Percentiles rank a stretch among this genome's conserved stretches.
phyloP scores from a whole-genome alignment of 2,113 vertebrate genomes.

The Verasper variegatus region DNA sequence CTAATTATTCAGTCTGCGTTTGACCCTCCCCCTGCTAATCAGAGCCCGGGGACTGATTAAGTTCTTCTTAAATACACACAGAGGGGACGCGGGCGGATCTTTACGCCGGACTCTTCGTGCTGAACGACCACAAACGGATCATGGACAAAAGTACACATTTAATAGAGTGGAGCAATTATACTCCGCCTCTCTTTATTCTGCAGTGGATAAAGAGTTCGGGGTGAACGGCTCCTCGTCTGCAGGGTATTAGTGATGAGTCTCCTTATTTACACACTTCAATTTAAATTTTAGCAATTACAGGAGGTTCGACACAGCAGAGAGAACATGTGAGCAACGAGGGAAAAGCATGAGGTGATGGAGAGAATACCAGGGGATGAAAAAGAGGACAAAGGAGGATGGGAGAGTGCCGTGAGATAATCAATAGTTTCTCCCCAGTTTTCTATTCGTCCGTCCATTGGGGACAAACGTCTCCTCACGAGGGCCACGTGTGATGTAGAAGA shows the following conservation, averaged over 20 bases:
- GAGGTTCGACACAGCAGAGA: background rate
- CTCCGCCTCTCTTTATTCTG: conserved; percentile 2
- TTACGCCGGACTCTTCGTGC: conserved; percentile 57
- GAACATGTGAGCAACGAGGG: background rate
- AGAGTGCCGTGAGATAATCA: conserved; percentile 18
- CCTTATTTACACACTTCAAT: conserved; percentile 2
- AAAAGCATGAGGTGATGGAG: background rate
- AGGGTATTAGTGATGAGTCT: background rate
- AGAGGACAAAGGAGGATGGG: background rate
- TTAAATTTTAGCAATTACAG: conserved; percentile 25
- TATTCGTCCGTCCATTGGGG: background rate
- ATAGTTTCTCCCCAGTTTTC: background rate
- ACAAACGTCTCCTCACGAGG: background rate
- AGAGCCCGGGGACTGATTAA: conserved; percentile 69
- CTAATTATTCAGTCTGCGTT: conserved; percentile 64
- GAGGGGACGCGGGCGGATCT: conserved; percentile 7
- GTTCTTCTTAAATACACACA: conserved; percentile 52
- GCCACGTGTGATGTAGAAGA: background rate
- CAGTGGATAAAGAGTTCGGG: conserved; percentile 25
- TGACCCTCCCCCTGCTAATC: conserved; percentile 67
- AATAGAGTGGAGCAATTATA: conserved; percentile 30
- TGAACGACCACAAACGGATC: conserved; percentile 41
- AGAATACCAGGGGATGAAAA: background rate
- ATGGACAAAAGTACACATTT: conserved; percentile 40
- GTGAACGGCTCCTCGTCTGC: conserved; percentile 3